A percentile compares a stretch with the other conserved stretches of the same genome.
Conservation (phyloP, 2,113 vertebrate genomes). For the Rhinolophus sinicus region DNA sequence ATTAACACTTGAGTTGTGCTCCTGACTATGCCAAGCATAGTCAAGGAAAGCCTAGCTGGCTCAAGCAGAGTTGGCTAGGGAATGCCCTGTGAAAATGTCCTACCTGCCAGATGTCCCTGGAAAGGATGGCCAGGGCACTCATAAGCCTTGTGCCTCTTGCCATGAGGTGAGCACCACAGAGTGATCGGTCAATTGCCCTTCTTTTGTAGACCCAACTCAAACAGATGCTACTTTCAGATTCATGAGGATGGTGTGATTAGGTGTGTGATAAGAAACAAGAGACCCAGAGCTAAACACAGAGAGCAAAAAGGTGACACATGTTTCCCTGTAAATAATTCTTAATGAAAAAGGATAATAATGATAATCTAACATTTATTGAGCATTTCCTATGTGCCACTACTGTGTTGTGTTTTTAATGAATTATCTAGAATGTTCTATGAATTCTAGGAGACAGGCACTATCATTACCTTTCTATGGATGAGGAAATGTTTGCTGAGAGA, state of each 20-base stretch:
- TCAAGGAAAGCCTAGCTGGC: constrained; percentile 48
- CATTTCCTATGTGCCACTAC: neutral
- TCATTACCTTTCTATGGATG: neutral
- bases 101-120: neutral
- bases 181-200: constrained; percentile 16
- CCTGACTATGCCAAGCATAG: constrained; percentile 7
- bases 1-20: constrained; percentile 35
- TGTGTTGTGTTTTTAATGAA: neutral
- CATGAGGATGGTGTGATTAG: neutral
- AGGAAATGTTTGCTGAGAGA: constrained; percentile 2
- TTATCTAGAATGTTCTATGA: neutral
- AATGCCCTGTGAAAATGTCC: constrained; percentile 29
- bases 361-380: constrained; percentile 7
- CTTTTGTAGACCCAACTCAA: constrained; percentile 13
- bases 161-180: neutral
- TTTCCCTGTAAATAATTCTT: constrained; percentile 38
- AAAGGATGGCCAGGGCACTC: neutral
- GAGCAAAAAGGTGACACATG: constrained; percentile 4
- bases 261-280: neutral
- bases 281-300: neutral
- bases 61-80: constrained; percentile 33
- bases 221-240: constrained; percentile 41
- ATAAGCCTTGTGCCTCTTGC: neutral
- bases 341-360: neutral
- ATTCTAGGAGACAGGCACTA: neutral